A percentile compares a stretch with the other conserved stretches of the same genome.
phyloP scores from a whole-genome alignment of 2,888 invertebrate genomes.

The Macrosoma leucophasiata region DNA sequence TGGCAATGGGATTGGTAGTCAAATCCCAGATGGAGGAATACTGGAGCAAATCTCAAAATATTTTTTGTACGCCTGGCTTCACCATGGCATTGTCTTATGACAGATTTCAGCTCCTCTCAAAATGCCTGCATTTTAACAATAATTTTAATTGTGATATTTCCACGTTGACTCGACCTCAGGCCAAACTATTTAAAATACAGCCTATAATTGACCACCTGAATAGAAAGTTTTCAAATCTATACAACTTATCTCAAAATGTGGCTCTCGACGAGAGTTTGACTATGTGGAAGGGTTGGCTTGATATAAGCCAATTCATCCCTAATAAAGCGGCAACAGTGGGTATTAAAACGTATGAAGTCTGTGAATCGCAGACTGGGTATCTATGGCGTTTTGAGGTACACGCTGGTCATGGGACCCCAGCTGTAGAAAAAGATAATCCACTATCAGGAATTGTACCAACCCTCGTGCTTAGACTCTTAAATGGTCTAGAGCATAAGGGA shows the following conservation, averaged over 20 bases:
- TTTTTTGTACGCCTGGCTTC: conserved; percentile 12
- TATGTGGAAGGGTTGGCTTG: no score
- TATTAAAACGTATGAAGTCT: conserved; percentile 23
- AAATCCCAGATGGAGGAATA: conserved; percentile 9
- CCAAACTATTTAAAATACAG: conserved; percentile 19
- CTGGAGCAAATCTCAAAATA: conserved; percentile 8
- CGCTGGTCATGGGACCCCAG: conserved; percentile 4
- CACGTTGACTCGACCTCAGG: conserved; percentile 1
- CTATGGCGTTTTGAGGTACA: conserved; percentile 18
- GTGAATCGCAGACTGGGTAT: conserved; percentile 21
- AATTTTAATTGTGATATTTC: conserved; percentile 5
- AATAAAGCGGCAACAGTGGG: conserved; percentile 20
- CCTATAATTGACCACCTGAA: conserved; percentile 19
- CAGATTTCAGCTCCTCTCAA: conserved; percentile 14
- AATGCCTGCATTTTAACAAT: conserved; percentile 20
- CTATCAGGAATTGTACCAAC: conserved; percentile 12
- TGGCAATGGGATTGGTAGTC: conserved; percentile 10
- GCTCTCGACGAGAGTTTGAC: conserved; percentile 26
- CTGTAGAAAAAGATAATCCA: conserved; percentile 6
- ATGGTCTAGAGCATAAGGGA: conserved; percentile 25
- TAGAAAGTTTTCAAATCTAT: conserved; percentile 12
- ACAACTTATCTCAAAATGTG: conserved; percentile 19
- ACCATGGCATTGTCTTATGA: conserved; percentile 3
- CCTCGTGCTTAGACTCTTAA: conserved; percentile 16
- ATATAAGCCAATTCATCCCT: conserved; percentile 25